Evolutionary conservation across 2,888 invertebrate species (phyloP), one percentile per base, ranked within the genome.

Genomic region (Caenorhabditis sp.): DNA sequence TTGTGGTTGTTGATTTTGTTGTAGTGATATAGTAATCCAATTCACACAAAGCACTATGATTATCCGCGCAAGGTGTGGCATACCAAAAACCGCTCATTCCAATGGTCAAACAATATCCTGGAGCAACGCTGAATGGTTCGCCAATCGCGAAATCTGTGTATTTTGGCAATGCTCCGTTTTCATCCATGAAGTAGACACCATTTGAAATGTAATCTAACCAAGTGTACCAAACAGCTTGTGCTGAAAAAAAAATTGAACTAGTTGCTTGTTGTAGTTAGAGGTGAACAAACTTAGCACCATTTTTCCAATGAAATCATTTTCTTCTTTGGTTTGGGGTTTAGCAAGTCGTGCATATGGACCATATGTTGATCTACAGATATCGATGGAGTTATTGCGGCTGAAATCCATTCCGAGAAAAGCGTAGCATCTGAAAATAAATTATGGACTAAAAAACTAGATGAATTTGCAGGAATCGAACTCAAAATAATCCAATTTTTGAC

Each of bases 11-110:
- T 1, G 25, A 0, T 2, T n/a, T 43, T 23, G 67, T 62, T 17
- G 65, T 60, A 8, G 31, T 49, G 21, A 67, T 63, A 17, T 38
- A 38, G 23, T 63, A 52, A 50, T 68, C 73, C 20, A 69, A 60
- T 23, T 74, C 66, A 57, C 74, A 74, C 17, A 74, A 63, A 52
- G 57, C 69, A 50, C 69, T 74, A 49, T 69, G 69, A 20, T 66
- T 66, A 31, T 74, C 69, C 3, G 56, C 27, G 21, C 74, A 74
- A 21, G 69, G 74, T 36, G 69, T 69, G 20, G 74, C 66, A 26
- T 74, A 74, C 74, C 74, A 74, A 36, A 57, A 74, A 2, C 74
- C 74, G 25, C 69, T 74, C 66, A 74, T 56, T 58, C 74, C 69
- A 50, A 74, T 63, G 0, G 74, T 74, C 31, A 67, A 57, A 17